Base-by-base conservation (phyloP, 2,113 vertebrate genomes). In the Brienomyrus brachyistius region DNA sequence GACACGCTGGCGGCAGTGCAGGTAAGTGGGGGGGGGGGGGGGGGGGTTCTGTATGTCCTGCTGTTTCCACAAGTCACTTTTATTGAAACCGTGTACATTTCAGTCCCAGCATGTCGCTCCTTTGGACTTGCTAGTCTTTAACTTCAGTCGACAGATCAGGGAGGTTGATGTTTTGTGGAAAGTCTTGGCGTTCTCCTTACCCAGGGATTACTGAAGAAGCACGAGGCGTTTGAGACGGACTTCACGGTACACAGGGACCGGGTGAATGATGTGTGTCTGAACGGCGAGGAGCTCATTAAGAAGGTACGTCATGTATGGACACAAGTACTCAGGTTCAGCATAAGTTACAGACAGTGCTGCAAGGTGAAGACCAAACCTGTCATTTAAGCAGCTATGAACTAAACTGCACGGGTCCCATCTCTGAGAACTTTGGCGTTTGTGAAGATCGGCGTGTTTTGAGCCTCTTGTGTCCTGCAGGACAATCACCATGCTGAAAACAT, bases 401-500 rank as follows among this genome's bases (percentile, higher is more conserved):
- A 50, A 86, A n/a, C 43, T 84, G 21, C 8, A 2, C 0, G 10
- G 8, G 21, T 84, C 9, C 6, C 1, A 1, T 48, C 19, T 23
- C 19, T n/a, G 19, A 43, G 8, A 87, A 87, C 83, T 86, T 2
- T 31, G 48, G 2, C 23, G n/a, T n/a, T 86, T 31, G 13, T 86
- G 48, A 50, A 50, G 21, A 51, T 52, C 48, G 8, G 51, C 7
- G 15, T 17, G 15, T 87, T 35, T 31, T 51, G 51, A 35, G n/a
- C 3, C n/a, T 87, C 5, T 84, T 45, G 31, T 88, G 70, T 31
- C 88, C 3, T 40, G 40, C 77, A 99, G 99, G 98, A 99, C 94
- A 99, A 99, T 93, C 98, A 99, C 92, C 97, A 99, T 0, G 97
- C 96, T 90, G 98, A 99, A 45, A 99, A 97, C 94, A 99, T 99